Conservation (phyloP, 2,888 invertebrate species). For the Mycalesis mineus region DNA sequence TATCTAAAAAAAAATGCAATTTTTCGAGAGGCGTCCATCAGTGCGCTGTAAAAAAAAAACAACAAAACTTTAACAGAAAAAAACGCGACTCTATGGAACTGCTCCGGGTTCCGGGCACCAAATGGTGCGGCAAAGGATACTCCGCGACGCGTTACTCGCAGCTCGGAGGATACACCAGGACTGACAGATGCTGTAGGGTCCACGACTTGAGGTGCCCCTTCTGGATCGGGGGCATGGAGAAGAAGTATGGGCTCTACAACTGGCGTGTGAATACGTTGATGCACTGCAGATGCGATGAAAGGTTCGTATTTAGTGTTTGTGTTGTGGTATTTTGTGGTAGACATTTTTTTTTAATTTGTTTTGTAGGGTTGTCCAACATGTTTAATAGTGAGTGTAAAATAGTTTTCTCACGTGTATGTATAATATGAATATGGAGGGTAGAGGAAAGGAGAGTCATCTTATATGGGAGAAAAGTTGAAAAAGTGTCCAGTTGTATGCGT, state of each 20-base stretch:
- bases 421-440: too few species aligned
- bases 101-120: conserved; percentile 91
- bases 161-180: conserved; percentile 88
- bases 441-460: too few species aligned
- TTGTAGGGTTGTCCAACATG: too few species aligned
- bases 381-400: too few species aligned
- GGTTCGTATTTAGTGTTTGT: conserved; percentile 74
- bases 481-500: too few species aligned
- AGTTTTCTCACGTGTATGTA: too few species aligned
- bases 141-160: conserved; percentile 88
- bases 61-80: conserved; percentile 45
- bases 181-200: conserved; percentile 91
- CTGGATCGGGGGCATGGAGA: conserved; percentile 89
- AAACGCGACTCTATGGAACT: conserved; percentile 79
- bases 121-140: conserved; percentile 95
- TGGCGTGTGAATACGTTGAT: conserved; percentile 93
- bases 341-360: too few species aligned
- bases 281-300: conserved; percentile 95
- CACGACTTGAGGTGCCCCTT: conserved; percentile 92
- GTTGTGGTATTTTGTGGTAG: too few species aligned
- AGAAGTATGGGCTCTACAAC: conserved; percentile 91
- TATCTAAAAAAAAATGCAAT: neutral
- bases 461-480: too few species aligned
- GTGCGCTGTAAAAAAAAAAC: neutral
- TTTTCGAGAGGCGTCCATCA: neutral